These are phyloP conservation scores for Eupithecia subumbrata DNA, from an alignment of 2,888 invertebrate species.

Conservation along the genomic window DNA sequence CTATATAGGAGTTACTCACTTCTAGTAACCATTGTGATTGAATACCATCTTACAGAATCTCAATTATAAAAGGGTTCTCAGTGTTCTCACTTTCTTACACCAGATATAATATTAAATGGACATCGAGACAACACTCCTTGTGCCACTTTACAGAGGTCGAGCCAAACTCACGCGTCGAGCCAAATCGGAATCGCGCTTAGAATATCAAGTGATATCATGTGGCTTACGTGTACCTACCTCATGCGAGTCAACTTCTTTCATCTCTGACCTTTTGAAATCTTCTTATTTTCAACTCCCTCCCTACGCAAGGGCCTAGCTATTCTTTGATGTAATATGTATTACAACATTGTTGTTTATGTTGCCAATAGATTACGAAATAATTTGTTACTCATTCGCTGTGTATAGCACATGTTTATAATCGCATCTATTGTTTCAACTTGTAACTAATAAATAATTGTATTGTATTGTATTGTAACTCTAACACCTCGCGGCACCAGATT, in stretches of 20 bases:
- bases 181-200: constrained; percentile 54
- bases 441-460: no score
- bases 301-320: background rate
- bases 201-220: constrained; percentile 46
- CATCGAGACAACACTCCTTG: constrained; percentile 53
- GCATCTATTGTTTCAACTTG: constrained; percentile 41
- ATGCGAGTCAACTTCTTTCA: background rate
- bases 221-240: background rate
- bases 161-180: constrained; percentile 43
- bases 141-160: constrained; percentile 57
- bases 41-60: background rate
- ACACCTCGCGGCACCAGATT: constrained; percentile 44
- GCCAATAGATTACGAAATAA: background rate
- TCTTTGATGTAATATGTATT: background rate
- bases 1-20: background rate
- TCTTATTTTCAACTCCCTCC: constrained; percentile 5
- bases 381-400: constrained; percentile 4
- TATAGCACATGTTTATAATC: constrained; percentile 36
- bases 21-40: background rate
- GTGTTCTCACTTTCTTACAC: background rate
- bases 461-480: background rate
- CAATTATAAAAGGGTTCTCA: background rate
- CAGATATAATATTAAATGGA: constrained; percentile 1
- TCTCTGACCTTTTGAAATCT: constrained; percentile 2
- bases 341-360: background rate